Conservation (phyloP, 2,797 vertebrate species). For the Ctenosaura bakeri region DNA sequence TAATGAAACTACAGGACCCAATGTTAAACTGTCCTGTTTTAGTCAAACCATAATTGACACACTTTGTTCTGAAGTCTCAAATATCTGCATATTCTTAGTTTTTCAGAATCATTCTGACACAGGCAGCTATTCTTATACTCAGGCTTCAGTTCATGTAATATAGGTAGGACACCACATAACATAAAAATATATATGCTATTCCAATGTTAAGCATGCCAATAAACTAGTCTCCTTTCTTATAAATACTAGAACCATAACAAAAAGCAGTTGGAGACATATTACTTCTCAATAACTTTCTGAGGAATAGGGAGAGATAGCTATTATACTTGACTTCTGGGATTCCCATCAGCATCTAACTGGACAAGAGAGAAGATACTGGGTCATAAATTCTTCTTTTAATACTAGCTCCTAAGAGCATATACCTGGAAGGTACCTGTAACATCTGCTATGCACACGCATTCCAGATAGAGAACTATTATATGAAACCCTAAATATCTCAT, state of each 20-base stretch:
- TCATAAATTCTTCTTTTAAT: background rate
- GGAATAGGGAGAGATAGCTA: background rate
- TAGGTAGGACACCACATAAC: too few species aligned
- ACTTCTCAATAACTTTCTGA: background rate
- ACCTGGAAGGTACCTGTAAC: too few species aligned
- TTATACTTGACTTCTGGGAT: background rate
- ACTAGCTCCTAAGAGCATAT: too few species aligned
- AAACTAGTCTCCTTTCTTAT: too few species aligned
- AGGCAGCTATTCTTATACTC: background rate
- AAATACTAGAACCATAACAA: too few species aligned
- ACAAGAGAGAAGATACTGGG: background rate
- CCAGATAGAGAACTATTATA: background rate
- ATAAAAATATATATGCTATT: too few species aligned
- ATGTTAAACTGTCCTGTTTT: background rate
- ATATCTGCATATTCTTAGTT: background rate
- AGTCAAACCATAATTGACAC: background rate
- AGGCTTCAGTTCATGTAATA: background rate
- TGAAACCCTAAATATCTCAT: too few species aligned
- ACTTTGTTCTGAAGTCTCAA: background rate
- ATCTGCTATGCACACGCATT: background rate
- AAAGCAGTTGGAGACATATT: background rate
- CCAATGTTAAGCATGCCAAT: too few species aligned
- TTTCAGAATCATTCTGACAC: background rate
- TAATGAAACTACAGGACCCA: background rate
- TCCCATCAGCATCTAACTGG: background rate